Evolutionary conservation across 2,113 vertebrate genomes (phyloP), one percentile per base, ranked within the genome.

Genomic region (Coracopsis vasa): DNA sequence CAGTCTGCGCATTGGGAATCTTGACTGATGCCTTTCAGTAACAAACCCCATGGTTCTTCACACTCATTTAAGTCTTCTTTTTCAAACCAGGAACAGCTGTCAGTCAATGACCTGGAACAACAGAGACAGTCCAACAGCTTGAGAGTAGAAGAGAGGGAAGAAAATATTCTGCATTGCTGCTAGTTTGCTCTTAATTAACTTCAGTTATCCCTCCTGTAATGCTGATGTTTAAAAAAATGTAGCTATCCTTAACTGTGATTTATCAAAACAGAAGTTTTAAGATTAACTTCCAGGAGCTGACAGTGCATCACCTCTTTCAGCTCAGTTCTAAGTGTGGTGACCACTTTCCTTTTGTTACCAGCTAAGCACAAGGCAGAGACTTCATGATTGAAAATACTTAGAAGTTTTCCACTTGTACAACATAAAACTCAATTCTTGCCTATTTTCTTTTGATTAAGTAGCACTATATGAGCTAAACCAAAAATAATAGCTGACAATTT

Each of bases 21-120:
- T 7, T 95, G 96, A 80, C 90, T 79, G 35, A 97, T 90, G 69
- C 96, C 81, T 90, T 84, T 97, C 79, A 99, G 77, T 5, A 98
- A 91, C 60, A 96, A 56, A 11, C 89, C 86, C 99, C 99, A 99
- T 21, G 98, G 45, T 33, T 67, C 91, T 74, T 99, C 98, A 41
- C 51, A 81, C 9, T 97, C 95, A 20, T 88, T 95, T 88, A 98
- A 96, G 29, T 84, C 83, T 3, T 95, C 83, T 37, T 92, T 91
- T 89, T 92, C 95, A 98, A 98, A 98, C 98, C 98, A 98, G 13
- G 51, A 75, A 28, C 44, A n/a, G 50, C 65, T 50, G 56, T 33
- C 80, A 79, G 60, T 29, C 4, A 18, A 5, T 3, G 78, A 29
- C 79, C 97, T 97, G 92, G 58, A 71, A 89, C 89, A 42, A 90